A percentile compares a stretch with the other conserved stretches of the same genome.
phyloP scores from a whole-genome alignment of 2,113 vertebrate species.

The Hippocampus comes region DNA sequence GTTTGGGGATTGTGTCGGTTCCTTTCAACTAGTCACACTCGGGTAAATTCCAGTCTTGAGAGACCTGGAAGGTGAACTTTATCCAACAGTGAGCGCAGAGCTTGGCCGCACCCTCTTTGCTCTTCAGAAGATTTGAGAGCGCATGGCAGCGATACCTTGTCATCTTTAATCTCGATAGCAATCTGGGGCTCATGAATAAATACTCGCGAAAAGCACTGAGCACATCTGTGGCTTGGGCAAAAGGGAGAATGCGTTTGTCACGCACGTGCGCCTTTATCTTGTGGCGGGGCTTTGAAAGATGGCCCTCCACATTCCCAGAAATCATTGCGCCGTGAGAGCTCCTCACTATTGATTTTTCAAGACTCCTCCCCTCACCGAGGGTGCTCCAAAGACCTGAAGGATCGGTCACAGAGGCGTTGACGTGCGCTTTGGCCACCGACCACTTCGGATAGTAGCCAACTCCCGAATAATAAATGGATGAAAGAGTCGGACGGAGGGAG shows the following conservation, averaged over 20 bases:
- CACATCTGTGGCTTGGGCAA: constrained; percentile 1
- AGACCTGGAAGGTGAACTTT: not conserved
- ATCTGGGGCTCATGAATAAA: constrained; percentile 1
- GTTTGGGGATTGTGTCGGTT: not conserved
- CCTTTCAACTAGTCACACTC: not conserved
- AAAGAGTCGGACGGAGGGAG: constrained; percentile 32
- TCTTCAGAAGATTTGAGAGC: not conserved
- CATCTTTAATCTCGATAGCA: constrained; percentile 20
- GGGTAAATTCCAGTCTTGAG: not conserved
- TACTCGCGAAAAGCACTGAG: constrained; percentile 5
- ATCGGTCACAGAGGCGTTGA: constrained; percentile 58
- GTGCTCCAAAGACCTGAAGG: constrained; percentile 55
- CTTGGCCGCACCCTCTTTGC: not conserved
- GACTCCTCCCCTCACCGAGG: constrained; percentile 40
- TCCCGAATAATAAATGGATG: constrained; percentile 59
- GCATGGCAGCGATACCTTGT: not conserved
- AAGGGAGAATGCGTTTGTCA: not conserved
- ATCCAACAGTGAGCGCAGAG: not conserved
- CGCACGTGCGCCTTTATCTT: constrained; percentile 12
- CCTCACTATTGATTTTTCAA: constrained; percentile 60
- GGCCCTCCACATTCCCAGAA: constrained; percentile 59
- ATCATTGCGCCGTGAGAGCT: constrained; percentile 43
- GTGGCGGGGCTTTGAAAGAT: constrained; percentile 28
- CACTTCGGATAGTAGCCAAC: constrained; percentile 39
- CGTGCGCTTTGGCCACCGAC: constrained; percentile 51